These are phyloP conservation scores for Apodemus sylvaticus DNA, from an alignment of 2,113 vertebrate species.

Conservation along the genomic window DNA sequence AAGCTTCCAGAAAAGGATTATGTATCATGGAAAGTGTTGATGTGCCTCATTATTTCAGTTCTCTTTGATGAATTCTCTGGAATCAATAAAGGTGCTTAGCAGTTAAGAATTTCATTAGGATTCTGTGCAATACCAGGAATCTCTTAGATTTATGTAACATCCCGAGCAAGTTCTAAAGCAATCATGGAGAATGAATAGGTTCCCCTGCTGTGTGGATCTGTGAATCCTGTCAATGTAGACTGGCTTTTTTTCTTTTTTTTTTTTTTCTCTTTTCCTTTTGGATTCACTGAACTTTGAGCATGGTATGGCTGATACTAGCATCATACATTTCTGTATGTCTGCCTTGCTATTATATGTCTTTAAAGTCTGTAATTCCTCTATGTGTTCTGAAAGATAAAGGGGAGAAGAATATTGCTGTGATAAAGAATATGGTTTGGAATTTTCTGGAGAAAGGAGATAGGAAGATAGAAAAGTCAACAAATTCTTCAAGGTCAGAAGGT, in stretches of 20 bases:
- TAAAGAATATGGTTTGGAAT: not conserved
- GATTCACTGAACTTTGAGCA: constrained; percentile 17
- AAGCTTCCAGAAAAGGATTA: constrained; percentile 63
- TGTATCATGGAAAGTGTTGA: constrained; percentile 64
- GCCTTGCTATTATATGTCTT: not conserved
- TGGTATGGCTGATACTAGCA: not conserved
- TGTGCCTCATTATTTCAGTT: constrained; percentile 71
- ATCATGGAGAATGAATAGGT: constrained; percentile 34
- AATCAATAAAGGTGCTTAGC: constrained; percentile 71
- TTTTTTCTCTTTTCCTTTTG: constrained; percentile 21
- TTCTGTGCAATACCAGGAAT: constrained; percentile 55
- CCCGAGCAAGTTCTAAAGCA: constrained; percentile 53
- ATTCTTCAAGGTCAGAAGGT: constrained; percentile 6
- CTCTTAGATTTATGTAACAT: constrained; percentile 66
- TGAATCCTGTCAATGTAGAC: constrained; percentile 1
- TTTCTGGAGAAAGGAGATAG: not conserved
- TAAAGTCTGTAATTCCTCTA: not conserved
- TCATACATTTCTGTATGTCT: not conserved
- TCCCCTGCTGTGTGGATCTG: constrained; percentile 40
- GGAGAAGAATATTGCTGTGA: not conserved
- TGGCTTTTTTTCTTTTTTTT: not conserved
- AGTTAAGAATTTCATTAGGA: constrained; percentile 70
- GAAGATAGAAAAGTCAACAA: not conserved
- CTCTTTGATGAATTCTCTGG: constrained; percentile 65
- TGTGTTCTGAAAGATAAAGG: not conserved